These are phyloP conservation scores for Dendrophyllia cribrosa DNA, from an alignment of 64 coral and sea anemone genomes.

Conservation along the genomic window DNA sequence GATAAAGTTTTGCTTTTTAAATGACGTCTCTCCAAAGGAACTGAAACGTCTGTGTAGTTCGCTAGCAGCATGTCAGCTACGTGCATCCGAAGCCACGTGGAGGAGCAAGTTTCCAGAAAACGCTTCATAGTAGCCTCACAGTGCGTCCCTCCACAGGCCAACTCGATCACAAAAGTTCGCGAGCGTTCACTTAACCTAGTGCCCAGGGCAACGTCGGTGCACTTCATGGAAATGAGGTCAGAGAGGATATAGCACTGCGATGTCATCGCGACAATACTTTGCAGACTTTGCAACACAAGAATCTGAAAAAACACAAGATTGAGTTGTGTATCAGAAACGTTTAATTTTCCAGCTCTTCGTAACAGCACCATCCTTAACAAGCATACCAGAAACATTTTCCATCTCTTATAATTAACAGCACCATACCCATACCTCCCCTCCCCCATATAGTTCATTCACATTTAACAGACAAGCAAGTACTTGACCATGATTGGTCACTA, in stretches of 20 bases:
- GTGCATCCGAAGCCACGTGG: conserved; percentile 81
- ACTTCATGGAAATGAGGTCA: conserved; percentile 49
- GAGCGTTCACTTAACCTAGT: conserved; percentile 58
- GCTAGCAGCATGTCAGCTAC: conserved; percentile 74
- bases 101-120: conserved; percentile 79
- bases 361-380: background rate
- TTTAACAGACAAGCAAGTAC: no score
- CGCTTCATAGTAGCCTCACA: conserved; percentile 42
- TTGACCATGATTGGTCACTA: background rate
- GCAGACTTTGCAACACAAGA: conserved; percentile 60
- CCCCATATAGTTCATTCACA: no score
- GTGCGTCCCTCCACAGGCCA: conserved; percentile 45
- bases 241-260: conserved; percentile 53
- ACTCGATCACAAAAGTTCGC: conserved; percentile 73
- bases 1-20: conserved; percentile 52
- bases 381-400: no score
- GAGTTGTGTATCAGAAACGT: background rate
- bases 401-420: no score
- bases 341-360: background rate
- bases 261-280: conserved; percentile 75
- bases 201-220: conserved; percentile 5
- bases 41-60: conserved; percentile 71
- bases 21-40: conserved; percentile 65
- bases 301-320: conserved; percentile 31
- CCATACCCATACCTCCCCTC: no score